Evolutionary conservation across 2,888 invertebrate genomes (phyloP).

Genomic region (Euplagia quadripunctaria): DNA sequence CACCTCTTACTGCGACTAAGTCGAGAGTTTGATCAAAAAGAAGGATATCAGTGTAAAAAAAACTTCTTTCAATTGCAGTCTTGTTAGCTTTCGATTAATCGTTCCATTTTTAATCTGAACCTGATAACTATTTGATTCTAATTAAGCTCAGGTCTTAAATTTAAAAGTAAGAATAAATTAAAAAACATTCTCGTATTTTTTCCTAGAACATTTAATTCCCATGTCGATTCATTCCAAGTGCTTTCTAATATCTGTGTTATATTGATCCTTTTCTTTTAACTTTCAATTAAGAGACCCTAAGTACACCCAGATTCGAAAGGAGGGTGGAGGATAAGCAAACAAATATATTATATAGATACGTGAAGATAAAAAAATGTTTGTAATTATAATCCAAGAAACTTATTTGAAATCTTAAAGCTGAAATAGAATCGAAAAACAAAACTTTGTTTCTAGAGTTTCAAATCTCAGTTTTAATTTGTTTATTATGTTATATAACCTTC

Average conservation of each 20-base stretch:
- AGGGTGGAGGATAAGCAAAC: background rate
- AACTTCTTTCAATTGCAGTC: background rate
- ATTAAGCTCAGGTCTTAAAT: background rate
- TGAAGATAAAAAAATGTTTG: background rate
- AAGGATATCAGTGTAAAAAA: background rate
- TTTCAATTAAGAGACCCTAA: background rate
- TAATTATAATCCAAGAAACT: background rate
- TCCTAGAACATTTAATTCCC: background rate
- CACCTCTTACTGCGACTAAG: background rate
- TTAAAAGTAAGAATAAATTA: background rate
- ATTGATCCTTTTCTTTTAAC: background rate
- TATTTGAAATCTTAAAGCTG: background rate
- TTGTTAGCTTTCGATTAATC: constrained; percentile 11
- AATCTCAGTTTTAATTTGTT: background rate
- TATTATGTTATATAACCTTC: background rate
- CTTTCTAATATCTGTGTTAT: background rate
- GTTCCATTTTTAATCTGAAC: background rate
- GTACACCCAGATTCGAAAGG: background rate
- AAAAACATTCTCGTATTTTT: background rate
- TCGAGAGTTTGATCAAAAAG: background rate
- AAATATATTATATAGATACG: no score
- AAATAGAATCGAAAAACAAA: background rate
- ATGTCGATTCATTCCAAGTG: background rate
- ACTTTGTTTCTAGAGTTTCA: background rate
- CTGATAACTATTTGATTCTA: constrained; percentile 1